phyloP scores from a whole-genome alignment of 2,113 vertebrate species.

The Tonatia bakeri region DNA sequence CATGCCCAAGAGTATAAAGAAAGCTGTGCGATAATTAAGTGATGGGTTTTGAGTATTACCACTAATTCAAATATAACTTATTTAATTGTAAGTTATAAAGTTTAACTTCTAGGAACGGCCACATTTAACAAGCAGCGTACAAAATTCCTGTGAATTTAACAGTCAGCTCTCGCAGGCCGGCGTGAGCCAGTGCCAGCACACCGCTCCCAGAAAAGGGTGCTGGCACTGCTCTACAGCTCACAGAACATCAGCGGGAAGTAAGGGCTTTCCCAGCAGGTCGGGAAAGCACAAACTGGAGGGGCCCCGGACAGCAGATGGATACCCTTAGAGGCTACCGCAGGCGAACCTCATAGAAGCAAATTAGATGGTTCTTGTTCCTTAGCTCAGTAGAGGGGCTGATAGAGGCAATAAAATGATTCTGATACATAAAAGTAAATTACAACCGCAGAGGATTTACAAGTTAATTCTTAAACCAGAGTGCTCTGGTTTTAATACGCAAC shows the following conservation, averaged over 20 bases:
- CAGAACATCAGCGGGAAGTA: neutral
- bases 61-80: neutral
- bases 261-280: neutral
- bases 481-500: neutral
- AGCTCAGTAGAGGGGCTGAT: neutral
- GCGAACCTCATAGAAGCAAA: neutral
- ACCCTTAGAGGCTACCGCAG: neutral
- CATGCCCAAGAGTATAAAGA: neutral
- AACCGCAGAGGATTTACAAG: neutral
- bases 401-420: neutral
- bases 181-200: neutral
- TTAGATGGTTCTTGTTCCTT: neutral
- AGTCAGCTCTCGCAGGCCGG: neutral
- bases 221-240: neutral
- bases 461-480: neutral
- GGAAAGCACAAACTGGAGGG: neutral
- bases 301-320: neutral
- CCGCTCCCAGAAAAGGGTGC: neutral
- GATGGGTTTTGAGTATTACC: neutral
- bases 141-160: constrained; percentile 4
- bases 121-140: constrained; percentile 5
- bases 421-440: neutral
- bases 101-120: neutral
- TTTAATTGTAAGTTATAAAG: constrained; percentile 1
- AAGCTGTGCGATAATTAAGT: neutral